A percentile compares a stretch with the other conserved stretches of the same genome.
Conservation (phyloP, 2,113 vertebrate species). For the Cepphus grylle region DNA sequence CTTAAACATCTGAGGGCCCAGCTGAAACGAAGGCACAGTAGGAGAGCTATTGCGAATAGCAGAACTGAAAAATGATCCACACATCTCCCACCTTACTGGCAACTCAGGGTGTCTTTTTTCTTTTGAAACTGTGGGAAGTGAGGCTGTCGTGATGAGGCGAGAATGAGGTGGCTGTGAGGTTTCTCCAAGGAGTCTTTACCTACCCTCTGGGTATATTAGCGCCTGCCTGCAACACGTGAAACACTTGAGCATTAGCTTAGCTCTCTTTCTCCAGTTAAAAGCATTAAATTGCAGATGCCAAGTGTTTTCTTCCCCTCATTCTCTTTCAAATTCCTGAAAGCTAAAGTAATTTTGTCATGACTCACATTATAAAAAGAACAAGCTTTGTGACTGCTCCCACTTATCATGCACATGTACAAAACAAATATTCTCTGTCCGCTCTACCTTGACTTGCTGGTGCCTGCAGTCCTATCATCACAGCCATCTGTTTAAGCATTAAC, state of each 20-base stretch:
- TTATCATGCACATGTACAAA: slow-evolving; percentile 64
- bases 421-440: slow-evolving; percentile 58
- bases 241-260: slow-evolving; percentile 68
- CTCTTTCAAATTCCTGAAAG: slow-evolving; percentile 74
- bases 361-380: slow-evolving; percentile 79
- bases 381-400: slow-evolving; percentile 71
- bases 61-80: slow-evolving; percentile 16
- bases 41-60: not conserved
- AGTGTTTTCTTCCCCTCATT: slow-evolving; percentile 54
- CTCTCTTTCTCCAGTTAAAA: slow-evolving; percentile 73
- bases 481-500: slow-evolving; percentile 47
- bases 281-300: slow-evolving; percentile 76
- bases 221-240: slow-evolving; percentile 58
- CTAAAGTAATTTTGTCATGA: slow-evolving; percentile 76
- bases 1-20: not conserved
- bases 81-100: slow-evolving; percentile 4
- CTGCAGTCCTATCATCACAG: slow-evolving; percentile 40
- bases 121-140: not conserved
- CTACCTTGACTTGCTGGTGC: slow-evolving; percentile 57
- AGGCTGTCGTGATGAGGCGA: slow-evolving; percentile 25
- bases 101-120: not conserved
- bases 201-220: slow-evolving; percentile 45
- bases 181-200: slow-evolving; percentile 51
- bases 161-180: slow-evolving; percentile 8
- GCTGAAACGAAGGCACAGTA: not conserved